phyloP scores from a whole-genome alignment of 2,888 invertebrate genomes.

The Mythimna impura region DNA sequence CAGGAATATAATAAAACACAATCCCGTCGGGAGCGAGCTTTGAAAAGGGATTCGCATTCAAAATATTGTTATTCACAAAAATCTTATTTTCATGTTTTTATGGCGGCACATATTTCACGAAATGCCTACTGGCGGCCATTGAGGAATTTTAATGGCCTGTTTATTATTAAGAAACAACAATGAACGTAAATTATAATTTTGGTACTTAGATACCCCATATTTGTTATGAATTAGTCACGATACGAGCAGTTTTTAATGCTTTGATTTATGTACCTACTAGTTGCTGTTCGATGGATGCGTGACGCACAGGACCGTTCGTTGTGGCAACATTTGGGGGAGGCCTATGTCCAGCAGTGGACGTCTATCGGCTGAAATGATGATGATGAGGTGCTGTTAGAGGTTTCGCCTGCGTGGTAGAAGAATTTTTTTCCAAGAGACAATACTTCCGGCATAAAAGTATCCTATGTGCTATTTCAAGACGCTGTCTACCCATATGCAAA shows the following conservation, averaged over 20 bases:
- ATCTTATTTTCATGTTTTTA: slow-evolving; percentile 60
- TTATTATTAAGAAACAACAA: slow-evolving; percentile 61
- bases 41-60: slow-evolving; percentile 59
- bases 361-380: too few relatives aligned
- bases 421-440: too few relatives aligned
- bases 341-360: too few relatives aligned
- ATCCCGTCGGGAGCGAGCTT: slow-evolving; percentile 48
- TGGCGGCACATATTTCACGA: slow-evolving; percentile 54
- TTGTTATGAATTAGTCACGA: slow-evolving; percentile 53
- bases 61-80: slow-evolving; percentile 58
- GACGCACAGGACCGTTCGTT: too few relatives aligned
- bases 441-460: too few relatives aligned
- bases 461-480: too few relatives aligned
- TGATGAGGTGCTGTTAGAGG: too few relatives aligned
- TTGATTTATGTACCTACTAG: not conserved
- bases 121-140: slow-evolving; percentile 51
- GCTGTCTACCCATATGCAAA: too few relatives aligned
- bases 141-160: slow-evolving; percentile 63
- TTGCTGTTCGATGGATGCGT: too few relatives aligned
- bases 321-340: too few relatives aligned
- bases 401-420: too few relatives aligned
- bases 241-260: slow-evolving; percentile 27
- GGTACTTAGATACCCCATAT: slow-evolving; percentile 34
- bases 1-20: slow-evolving; percentile 55
- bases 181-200: slow-evolving; percentile 58